Percentiles rank a stretch among this genome's conserved stretches.
Evolutionary conservation across 2,113 vertebrate species (phyloP).

Genomic region (Phoxinus phoxinus): DNA sequence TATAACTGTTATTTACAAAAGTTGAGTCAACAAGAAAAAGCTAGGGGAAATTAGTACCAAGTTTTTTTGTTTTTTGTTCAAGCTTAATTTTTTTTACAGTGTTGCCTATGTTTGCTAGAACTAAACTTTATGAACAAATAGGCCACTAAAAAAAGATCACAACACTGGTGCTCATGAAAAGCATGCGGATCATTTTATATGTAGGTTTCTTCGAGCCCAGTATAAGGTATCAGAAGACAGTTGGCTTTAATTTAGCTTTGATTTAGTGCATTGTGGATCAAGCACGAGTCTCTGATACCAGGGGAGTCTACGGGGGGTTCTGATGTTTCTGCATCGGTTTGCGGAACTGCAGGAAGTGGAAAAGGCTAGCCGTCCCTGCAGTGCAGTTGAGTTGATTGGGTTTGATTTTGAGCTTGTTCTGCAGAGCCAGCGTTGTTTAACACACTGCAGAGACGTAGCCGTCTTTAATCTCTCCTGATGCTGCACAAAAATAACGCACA

Average conservation of each 20-base stretch:
- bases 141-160: not conserved
- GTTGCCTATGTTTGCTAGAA: not conserved
- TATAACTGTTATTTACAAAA: no score
- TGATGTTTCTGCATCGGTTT: conserved; percentile 43
- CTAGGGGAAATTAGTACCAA: no score
- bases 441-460: conserved; percentile 23
- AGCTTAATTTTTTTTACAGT: no score
- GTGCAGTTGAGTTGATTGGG: conserved; percentile 57
- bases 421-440: conserved; percentile 52
- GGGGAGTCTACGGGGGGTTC: conserved; percentile 18
- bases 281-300: conserved; percentile 14
- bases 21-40: no score
- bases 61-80: no score
- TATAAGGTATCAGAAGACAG: conserved; percentile 2
- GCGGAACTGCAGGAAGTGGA: conserved; percentile 46
- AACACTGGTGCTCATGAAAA: not conserved
- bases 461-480: conserved; percentile 25
- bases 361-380: conserved; percentile 53
- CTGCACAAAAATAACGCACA: conserved; percentile 30
- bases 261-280: conserved; percentile 14
- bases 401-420: conserved; percentile 50
- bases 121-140: not conserved
- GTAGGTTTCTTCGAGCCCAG: not conserved
- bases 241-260: conserved; percentile 38
- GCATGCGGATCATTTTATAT: not conserved